A percentile compares a stretch with the other conserved stretches of the same genome.
Evolutionary conservation across 2,888 invertebrate species (phyloP).

Genomic region (Drosophila rellima): DNA sequence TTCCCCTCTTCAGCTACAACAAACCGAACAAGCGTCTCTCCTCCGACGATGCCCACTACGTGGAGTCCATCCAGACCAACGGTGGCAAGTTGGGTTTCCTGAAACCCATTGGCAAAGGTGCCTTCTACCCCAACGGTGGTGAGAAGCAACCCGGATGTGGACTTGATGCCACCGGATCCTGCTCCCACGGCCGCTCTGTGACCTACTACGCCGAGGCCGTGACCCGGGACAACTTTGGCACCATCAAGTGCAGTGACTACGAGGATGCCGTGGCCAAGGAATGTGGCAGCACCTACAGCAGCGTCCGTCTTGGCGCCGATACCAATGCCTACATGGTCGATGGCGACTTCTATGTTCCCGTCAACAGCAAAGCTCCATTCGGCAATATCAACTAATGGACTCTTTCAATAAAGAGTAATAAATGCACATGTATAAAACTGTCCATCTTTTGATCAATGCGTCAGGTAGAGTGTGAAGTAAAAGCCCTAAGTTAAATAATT

Average conservation of each 20-base stretch:
- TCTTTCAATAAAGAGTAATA: conserved; percentile 1
- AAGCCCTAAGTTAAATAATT: background rate
- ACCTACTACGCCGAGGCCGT: conserved; percentile 86
- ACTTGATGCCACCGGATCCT: conserved; percentile 80
- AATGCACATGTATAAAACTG: conserved; percentile 6
- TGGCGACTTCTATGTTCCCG: conserved; percentile 74
- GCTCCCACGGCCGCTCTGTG: conserved; percentile 85
- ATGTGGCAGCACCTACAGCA: conserved; percentile 64
- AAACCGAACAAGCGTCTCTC: conserved; percentile 63
- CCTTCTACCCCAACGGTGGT: conserved; percentile 87
- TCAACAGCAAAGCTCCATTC: conserved; percentile 67
- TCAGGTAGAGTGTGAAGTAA: background rate
- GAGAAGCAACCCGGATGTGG: conserved; percentile 87
- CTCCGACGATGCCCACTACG: conserved; percentile 75
- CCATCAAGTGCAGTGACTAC: conserved; percentile 60
- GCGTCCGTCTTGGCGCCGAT: conserved; percentile 67
- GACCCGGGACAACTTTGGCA: conserved; percentile 54
- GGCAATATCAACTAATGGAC: conserved; percentile 49
- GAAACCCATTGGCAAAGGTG: conserved; percentile 84
- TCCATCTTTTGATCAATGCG: background rate
- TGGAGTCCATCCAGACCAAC: conserved; percentile 82
- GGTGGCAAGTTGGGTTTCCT: conserved; percentile 76
- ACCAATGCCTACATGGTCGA: conserved; percentile 62
- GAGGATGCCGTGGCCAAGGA: conserved; percentile 74
- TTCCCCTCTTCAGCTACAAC: conserved; percentile 68